A percentile compares a stretch with the other conserved stretches of the same genome.
Evolutionary conservation across 2,888 invertebrate genomes (phyloP).

Genomic region (Eupithecia vulgata): DNA sequence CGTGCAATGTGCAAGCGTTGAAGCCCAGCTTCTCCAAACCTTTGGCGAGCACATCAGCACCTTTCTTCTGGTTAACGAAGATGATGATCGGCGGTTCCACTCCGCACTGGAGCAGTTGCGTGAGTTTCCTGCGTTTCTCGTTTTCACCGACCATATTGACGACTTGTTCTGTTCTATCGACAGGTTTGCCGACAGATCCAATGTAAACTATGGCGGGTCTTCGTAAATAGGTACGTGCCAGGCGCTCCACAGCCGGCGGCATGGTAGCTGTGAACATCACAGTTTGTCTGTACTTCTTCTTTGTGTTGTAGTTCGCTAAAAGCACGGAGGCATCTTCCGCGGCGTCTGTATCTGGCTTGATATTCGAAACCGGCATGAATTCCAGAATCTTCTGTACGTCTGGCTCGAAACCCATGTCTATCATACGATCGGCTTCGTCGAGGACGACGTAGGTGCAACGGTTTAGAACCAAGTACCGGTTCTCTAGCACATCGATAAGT

Average conservation of each 20-base stretch:
- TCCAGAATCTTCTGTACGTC: constrained; percentile 99
- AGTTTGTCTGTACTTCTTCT: constrained; percentile 99
- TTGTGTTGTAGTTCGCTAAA: constrained; percentile 96
- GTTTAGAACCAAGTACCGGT: constrained; percentile 97
- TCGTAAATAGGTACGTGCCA: constrained; percentile 96
- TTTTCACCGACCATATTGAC: constrained; percentile 97
- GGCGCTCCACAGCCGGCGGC: constrained; percentile 98
- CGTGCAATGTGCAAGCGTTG: constrained; percentile 98
- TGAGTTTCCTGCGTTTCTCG: constrained; percentile 97
- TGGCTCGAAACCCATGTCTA: constrained; percentile 99
- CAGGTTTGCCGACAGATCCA: constrained; percentile 98
- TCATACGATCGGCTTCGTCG: constrained; percentile 99
- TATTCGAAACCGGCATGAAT: constrained; percentile 98
- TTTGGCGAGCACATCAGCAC: constrained; percentile 98
- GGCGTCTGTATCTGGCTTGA: constrained; percentile 99
- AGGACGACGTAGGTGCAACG: constrained; percentile 99
- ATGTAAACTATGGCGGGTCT: constrained; percentile 99
- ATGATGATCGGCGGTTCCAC: constrained; percentile 99
- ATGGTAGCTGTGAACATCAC: constrained; percentile 99
- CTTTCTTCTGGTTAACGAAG: constrained; percentile 99
- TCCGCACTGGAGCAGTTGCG: constrained; percentile 94
- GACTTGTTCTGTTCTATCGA: constrained; percentile 98
- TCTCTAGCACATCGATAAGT: constrained; percentile 98
- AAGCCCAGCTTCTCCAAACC: constrained; percentile 98
- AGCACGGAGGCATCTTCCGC: constrained; percentile 97